These are phyloP conservation scores for Falco biarmicus DNA, from an alignment of 2,797 vertebrate species.

Conservation along the genomic window DNA sequence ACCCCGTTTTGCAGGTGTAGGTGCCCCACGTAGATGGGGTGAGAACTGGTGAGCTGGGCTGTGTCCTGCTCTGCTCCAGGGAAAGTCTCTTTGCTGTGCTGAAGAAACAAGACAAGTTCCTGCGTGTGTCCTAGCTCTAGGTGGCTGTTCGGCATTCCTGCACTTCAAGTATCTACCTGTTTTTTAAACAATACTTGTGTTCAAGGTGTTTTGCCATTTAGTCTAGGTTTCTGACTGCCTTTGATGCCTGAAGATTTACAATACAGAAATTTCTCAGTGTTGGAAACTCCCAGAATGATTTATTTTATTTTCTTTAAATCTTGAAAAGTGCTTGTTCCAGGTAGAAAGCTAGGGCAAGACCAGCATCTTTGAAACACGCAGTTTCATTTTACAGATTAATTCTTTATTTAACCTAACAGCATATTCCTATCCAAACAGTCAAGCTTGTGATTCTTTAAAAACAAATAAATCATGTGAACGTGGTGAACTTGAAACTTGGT, in stretches of 20 bases:
- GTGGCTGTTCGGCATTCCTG: neutral
- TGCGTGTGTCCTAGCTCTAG: rapidly evolving
- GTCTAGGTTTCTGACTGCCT: neutral
- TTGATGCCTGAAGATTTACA: neutral
- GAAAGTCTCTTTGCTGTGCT: neutral
- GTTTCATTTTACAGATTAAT: neutral
- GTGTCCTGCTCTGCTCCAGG: neutral
- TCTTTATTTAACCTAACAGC: neutral
- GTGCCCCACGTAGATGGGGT: neutral
- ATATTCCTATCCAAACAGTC: neutral
- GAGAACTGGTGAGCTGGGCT: neutral
- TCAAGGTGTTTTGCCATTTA: neutral
- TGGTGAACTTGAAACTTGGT: too few relatives aligned
- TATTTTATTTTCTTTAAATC: neutral
- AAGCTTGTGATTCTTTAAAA: neutral
- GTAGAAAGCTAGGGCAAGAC: neutral
- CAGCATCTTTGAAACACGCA: neutral
- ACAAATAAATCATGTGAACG: neutral
- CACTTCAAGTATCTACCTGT: neutral
- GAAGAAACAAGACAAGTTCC: neutral
- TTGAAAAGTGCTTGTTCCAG: neutral
- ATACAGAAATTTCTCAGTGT: neutral
- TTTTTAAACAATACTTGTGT: neutral
- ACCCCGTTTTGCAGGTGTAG: neutral
- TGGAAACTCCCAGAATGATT: neutral